A percentile compares a stretch with the other conserved stretches of the same genome.
Evolutionary conservation across 2,113 vertebrate species (phyloP).

Genomic region (Epinephelus moara): DNA sequence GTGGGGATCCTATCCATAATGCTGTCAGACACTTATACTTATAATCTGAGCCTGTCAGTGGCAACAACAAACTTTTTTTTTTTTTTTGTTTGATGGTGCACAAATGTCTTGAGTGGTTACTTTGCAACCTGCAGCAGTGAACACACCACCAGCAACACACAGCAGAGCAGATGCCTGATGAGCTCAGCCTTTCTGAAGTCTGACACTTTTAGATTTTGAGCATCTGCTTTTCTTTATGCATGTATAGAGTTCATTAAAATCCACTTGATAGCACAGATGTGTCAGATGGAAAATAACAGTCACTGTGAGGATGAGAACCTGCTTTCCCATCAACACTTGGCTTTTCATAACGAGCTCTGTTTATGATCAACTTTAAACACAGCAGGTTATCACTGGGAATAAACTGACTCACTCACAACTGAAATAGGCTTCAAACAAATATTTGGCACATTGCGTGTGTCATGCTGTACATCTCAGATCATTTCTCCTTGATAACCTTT

Average conservation of each 20-base stretch:
- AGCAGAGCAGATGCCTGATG: background rate
- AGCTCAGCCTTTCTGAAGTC: background rate
- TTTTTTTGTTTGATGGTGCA: too few relatives aligned
- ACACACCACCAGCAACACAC: background rate
- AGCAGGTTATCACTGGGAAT: background rate
- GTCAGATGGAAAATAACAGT: slow-evolving; percentile 1
- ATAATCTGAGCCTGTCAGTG: too few relatives aligned
- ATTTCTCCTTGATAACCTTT: background rate
- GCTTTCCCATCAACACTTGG: background rate
- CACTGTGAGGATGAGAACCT: background rate
- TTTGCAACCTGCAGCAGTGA: background rate
- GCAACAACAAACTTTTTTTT: too few relatives aligned
- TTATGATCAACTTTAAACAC: slow-evolving; percentile 15
- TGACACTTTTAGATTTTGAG: slow-evolving; percentile 3
- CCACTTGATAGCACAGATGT: background rate
- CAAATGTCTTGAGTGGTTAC: too few relatives aligned
- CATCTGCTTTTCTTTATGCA: slow-evolving; percentile 32
- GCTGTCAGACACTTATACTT: too few relatives aligned
- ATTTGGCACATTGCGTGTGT: background rate
- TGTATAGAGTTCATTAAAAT: background rate
- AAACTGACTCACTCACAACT: background rate
- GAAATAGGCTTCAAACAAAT: background rate
- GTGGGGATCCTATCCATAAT: too few relatives aligned
- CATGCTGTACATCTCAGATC: background rate
- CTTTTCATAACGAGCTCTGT: slow-evolving; percentile 1